These are phyloP conservation scores for Eremobia ochroleuca DNA, from an alignment of 2,888 invertebrate species.

Conservation along the genomic window DNA sequence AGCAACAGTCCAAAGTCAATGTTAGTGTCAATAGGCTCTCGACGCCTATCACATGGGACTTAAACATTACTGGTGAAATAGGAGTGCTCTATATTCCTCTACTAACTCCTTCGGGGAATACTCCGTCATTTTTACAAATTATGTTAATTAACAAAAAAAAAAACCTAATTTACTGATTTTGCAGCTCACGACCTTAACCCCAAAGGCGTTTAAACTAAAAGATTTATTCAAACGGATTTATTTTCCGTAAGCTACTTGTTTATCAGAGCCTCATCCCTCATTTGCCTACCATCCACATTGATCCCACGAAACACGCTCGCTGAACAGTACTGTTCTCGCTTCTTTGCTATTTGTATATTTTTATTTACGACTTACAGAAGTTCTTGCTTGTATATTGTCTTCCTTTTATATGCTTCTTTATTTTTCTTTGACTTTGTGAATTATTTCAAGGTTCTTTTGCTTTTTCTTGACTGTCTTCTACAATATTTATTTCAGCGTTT, in stretches of 20 bases:
- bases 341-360: slow-evolving; percentile 24
- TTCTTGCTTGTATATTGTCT: slow-evolving; percentile 9
- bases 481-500: background rate
- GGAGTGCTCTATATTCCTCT: background rate
- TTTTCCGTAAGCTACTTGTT: slow-evolving; percentile 41
- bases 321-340: slow-evolving; percentile 24
- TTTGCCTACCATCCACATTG: slow-evolving; percentile 29
- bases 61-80: no score
- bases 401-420: slow-evolving; percentile 6
- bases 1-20: background rate
- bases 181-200: background rate
- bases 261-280: slow-evolving; percentile 29
- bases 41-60: no score
- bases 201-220: slow-evolving; percentile 11
- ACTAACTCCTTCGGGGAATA: background rate
- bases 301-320: slow-evolving; percentile 13
- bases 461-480: background rate
- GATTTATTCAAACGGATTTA: slow-evolving; percentile 43
- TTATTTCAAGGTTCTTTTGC: slow-evolving; percentile 4
- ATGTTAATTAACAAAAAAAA: background rate
- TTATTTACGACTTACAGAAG: slow-evolving; percentile 39
- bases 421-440: slow-evolving; percentile 10
- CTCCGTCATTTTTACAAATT: background rate
- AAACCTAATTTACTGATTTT: background rate
- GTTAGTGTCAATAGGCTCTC: background rate